phyloP scores from a whole-genome alignment of 2,113 vertebrate species.

The Brachirus orientalis region DNA sequence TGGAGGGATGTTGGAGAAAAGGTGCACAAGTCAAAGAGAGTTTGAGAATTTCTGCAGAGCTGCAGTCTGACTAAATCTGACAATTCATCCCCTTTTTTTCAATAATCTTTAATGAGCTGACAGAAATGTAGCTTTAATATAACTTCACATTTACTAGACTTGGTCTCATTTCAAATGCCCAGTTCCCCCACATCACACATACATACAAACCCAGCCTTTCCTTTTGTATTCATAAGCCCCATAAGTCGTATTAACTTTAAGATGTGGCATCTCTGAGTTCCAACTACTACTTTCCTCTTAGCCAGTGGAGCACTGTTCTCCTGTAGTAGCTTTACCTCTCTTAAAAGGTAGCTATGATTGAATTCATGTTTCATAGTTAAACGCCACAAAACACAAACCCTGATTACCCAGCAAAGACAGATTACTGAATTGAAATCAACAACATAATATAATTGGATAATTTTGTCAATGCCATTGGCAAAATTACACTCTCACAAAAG shows the following conservation, averaged over 20 bases:
- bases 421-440: slow-evolving; percentile 1
- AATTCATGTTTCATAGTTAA: neutral
- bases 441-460: neutral
- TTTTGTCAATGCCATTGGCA: too few relatives aligned
- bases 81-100: slow-evolving; percentile 50
- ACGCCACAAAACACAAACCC: neutral
- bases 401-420: neutral
- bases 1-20: slow-evolving; percentile 12
- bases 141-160: slow-evolving; percentile 59
- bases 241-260: slow-evolving; percentile 49
- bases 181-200: neutral
- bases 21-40: slow-evolving; percentile 8
- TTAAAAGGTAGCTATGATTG: neutral
- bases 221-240: slow-evolving; percentile 42
- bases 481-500: too few relatives aligned
- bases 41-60: neutral
- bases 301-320: slow-evolving; percentile 17
- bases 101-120: slow-evolving; percentile 39
- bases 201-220: slow-evolving; percentile 4
- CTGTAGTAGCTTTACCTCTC: slow-evolving; percentile 12
- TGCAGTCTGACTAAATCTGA: slow-evolving; percentile 52
- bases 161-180: slow-evolving; percentile 57
- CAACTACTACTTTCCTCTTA: slow-evolving; percentile 21
- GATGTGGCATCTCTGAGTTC: slow-evolving; percentile 46
- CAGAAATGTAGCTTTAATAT: slow-evolving; percentile 46